Evolutionary conservation across 2,113 vertebrate genomes (phyloP), one percentile per base, ranked within the genome.

Genomic region (Alethe diademata): DNA sequence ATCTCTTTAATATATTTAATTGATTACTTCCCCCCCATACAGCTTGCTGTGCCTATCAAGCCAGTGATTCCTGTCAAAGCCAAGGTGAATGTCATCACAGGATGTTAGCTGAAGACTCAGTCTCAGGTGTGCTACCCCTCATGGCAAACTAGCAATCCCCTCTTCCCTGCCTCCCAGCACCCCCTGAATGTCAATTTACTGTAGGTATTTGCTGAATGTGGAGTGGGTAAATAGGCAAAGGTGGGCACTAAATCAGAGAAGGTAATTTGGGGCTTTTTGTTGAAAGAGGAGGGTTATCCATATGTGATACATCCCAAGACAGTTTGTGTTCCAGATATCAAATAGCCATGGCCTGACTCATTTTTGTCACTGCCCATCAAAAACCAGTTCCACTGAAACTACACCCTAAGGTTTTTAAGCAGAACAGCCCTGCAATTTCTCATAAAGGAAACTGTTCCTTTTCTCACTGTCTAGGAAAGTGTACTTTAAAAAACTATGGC

Each of bases 21-120:
- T 31, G 42, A 22, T 78, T 36, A 33, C 2, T 15, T 38, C 0
- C 2, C 2, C 2, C 7, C 15, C 2, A 2, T 12, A 20, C 12
- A 38, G 3, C 14, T 83, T 94, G 43, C 82, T 86, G 11, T 33
- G 47, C 6, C 9, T 48, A 9, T 64, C 43, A 67, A 86, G 45
- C 26, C 38, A n/a, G 54, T 26, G 48, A 73, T 48, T 83, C 12
- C 64, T 93, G 31, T 50, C 64, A 64, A 61, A 90, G 22, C 31
- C 29, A 12, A 60, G 43, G 71, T 22, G 51, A 26, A 26, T 31
- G 12, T 24, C 0, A 0, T 43, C 48, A 33, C 31, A 53, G 67
- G 80, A 40, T 60, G 16, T 64, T 22, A 42, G 11, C 47, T 33
- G 66, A 47, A 51, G 47, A 3, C 25, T 56, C 6, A 4, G 0